Base-by-base conservation (phyloP, 2,113 vertebrate genomes). In the Rhinoptilus africanus region DNA sequence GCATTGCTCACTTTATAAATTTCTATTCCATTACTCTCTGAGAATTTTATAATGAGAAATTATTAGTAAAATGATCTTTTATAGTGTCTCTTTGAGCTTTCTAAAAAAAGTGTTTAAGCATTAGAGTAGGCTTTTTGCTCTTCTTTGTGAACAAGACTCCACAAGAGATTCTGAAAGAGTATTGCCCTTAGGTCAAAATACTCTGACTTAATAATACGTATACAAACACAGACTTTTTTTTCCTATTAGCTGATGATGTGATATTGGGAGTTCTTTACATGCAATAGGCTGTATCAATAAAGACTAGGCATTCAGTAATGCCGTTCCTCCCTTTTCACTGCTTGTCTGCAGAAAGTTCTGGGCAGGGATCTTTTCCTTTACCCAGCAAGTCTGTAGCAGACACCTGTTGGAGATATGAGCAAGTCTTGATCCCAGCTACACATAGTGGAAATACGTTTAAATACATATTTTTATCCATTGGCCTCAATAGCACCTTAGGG, bases 141-240 rank as follows among this genome's bases (percentile, higher is more conserved):
- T 81, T 84, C 10, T 39, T 14, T 60, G 7, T 35, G 30, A 72
- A 28, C 27, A 28, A 7, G 17, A 45, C 34, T 73, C 7, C 24
- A 57, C 8, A 62, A 81, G 1, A 23, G 16, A 18, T 54, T 41
- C 27, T 43, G 34, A 57, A 48, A 51, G 9, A 75, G 13, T 3
- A 24, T 16, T 43, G 47, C 53, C 18, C 24, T 64, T 47, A 51
- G 3, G 5, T 81, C 23, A 64, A 79, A 91, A 73, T 17, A 57
- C 1, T 24, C 28, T 34, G 10, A 62, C 17, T 13, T 54, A 50
- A 27, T 28, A 12, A 28, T 12, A 39, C 9, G 68, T 6, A 54
- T 4, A 34, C 0, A 26, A 2, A 39, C 4, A 17, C 3, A 3
- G 4, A 1, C n/a, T 15, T 53, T 89, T 63, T 26, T 26, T 24